A percentile compares a stretch with the other conserved stretches of the same genome.
These are phyloP conservation scores for Zaprionus kolodkinae DNA, from an alignment of 1,140 invertebrate genomes.

Conservation along the genomic window DNA sequence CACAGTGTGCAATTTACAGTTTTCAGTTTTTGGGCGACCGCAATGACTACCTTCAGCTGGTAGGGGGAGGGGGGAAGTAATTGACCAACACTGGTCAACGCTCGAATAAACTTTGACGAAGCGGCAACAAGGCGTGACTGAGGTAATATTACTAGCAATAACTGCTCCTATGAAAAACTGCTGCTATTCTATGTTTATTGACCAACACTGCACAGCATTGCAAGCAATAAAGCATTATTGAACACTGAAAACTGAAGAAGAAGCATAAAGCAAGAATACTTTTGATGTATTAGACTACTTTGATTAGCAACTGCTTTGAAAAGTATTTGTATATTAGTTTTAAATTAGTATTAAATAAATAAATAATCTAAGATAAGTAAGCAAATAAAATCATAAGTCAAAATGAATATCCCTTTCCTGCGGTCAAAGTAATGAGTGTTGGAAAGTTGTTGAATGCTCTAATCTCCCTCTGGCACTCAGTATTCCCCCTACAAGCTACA, in stretches of 20 bases:
- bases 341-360: too few relatives aligned
- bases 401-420: not conserved
- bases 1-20: not conserved
- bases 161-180: not conserved
- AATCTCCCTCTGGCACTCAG: too few relatives aligned
- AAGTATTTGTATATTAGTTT: too few relatives aligned
- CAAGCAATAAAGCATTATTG: not conserved
- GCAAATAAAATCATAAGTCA: too few relatives aligned
- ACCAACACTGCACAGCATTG: not conserved
- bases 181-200: not conserved
- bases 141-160: not conserved
- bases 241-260: not conserved
- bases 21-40: slow-evolving; percentile 1
- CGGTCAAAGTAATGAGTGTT: not conserved
- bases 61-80: not conserved
- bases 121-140: not conserved
- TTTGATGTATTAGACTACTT: not conserved
- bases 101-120: not conserved
- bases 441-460: too few relatives aligned
- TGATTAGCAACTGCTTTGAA: not conserved
- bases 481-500: not conserved
- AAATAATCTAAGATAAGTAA: too few relatives aligned
- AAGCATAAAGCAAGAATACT: not conserved
- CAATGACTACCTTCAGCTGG: slow-evolving; percentile 1
- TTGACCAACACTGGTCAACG: slow-evolving; percentile 34